These are phyloP conservation scores for Marcusenius ussheri DNA, from an alignment of 2,113 vertebrate genomes.

Conservation along the genomic window DNA sequence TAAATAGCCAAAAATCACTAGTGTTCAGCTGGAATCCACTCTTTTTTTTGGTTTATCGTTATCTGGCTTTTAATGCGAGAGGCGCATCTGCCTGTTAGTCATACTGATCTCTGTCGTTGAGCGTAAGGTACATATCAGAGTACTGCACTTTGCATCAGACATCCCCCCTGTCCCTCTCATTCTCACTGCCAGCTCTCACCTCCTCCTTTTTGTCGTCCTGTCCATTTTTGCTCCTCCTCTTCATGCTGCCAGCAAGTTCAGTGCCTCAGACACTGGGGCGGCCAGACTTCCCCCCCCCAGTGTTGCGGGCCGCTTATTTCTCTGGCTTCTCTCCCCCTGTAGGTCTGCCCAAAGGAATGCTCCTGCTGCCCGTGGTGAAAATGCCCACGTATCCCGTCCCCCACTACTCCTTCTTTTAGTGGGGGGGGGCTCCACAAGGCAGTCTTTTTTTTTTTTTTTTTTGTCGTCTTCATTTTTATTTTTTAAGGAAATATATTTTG, in stretches of 20 bases:
- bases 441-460: conserved; percentile 67
- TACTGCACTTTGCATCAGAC: neutral
- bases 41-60: neutral
- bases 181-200: neutral
- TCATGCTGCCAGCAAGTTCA: conserved; percentile 51
- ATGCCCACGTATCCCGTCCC: conserved; percentile 92
- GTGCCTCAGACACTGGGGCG: conserved; percentile 42
- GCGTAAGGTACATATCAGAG: neutral
- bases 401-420: conserved; percentile 99
- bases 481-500: conserved; percentile 62
- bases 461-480: conserved; percentile 56
- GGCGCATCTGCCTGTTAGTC: neutral
- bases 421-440: conserved; percentile 55
- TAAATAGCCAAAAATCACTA: neutral
- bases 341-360: conserved; percentile 99
- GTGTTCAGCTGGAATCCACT: neutral
- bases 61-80: neutral
- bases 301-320: conserved; percentile 75
- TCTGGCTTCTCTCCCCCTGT: conserved; percentile 88
- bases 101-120: neutral
- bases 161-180: neutral
- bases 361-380: conserved; percentile 99
- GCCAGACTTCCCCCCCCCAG: conserved; percentile 49
- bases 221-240: conserved; percentile 7
- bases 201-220: neutral